Evolutionary conservation across 2,113 vertebrate genomes (phyloP).

Genomic region (Pelecanus crispus): DNA sequence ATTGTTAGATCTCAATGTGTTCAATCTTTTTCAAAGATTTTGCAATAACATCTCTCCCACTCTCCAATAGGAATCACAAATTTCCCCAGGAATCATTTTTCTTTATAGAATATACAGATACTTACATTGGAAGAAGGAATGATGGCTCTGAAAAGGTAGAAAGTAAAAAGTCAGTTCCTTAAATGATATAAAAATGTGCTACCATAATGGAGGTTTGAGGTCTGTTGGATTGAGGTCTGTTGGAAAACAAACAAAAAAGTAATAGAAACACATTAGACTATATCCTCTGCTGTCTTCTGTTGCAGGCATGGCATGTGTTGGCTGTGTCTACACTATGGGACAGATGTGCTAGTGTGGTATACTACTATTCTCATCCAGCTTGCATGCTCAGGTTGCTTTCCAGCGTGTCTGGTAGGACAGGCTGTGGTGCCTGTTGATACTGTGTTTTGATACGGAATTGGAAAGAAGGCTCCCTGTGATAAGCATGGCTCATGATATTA

Average conservation of each 20-base stretch:
- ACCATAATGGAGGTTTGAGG: background rate
- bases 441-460: background rate
- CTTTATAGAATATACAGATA: background rate
- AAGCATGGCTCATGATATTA: background rate
- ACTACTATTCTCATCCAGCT: background rate
- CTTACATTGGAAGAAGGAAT: background rate
- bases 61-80: background rate
- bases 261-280: background rate
- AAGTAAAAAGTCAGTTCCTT: background rate
- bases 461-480: background rate
- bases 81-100: background rate
- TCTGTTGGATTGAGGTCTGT: background rate
- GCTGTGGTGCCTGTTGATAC: background rate
- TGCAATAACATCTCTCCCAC: background rate
- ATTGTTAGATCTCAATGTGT: background rate
- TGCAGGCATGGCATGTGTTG: background rate
- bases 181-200: background rate
- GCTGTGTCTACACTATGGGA: background rate
- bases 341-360: background rate
- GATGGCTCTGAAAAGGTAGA: background rate
- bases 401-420: background rate
- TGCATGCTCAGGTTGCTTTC: background rate
- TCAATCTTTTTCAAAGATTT: background rate
- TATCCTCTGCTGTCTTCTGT: background rate
- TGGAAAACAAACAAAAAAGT: background rate